Conservation (phyloP, 2,888 invertebrate genomes). For the Plutella xylostella region DNA sequence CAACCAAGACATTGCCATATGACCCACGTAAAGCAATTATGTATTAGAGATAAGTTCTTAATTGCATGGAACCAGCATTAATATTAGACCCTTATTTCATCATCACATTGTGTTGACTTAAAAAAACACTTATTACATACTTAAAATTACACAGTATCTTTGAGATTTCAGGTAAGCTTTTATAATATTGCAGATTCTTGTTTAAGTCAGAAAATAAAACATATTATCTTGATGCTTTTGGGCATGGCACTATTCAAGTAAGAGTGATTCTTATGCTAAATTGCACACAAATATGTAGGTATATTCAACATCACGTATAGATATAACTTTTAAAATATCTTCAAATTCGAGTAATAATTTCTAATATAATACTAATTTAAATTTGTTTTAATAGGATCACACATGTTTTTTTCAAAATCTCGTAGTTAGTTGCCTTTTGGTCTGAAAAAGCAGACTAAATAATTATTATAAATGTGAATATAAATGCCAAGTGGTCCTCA, state of each 20-base stretch:
- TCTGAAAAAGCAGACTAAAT: too few species aligned
- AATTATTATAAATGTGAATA: too few species aligned
- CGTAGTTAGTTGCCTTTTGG: too few species aligned
- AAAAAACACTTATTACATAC: constrained; percentile 29
- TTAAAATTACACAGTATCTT: constrained; percentile 28
- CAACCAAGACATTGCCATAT: constrained; percentile 16
- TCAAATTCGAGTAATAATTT: background rate
- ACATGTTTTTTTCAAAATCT: constrained; percentile 1
- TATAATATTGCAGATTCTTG: constrained; percentile 11
- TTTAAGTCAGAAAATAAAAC: background rate
- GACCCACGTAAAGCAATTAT: too few species aligned
- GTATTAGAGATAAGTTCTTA: too few species aligned
- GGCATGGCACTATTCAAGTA: constrained; percentile 48
- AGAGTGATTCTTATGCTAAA: constrained; percentile 26
- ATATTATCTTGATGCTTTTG: constrained; percentile 8
- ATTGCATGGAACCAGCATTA: too few species aligned
- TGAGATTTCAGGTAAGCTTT: constrained; percentile 22
- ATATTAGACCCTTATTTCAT: constrained; percentile 59
- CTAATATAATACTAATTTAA: background rate
- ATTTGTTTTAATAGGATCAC: constrained; percentile 1
- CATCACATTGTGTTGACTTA: constrained; percentile 64
- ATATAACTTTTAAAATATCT: background rate
- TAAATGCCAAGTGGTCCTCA: too few species aligned
- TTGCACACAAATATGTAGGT: constrained; percentile 35
- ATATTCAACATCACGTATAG: constrained; percentile 12